A percentile compares a stretch with the other conserved stretches of the same genome.
Conservation (phyloP, 2,888 invertebrate species). For the Platycheirus rosarum region DNA sequence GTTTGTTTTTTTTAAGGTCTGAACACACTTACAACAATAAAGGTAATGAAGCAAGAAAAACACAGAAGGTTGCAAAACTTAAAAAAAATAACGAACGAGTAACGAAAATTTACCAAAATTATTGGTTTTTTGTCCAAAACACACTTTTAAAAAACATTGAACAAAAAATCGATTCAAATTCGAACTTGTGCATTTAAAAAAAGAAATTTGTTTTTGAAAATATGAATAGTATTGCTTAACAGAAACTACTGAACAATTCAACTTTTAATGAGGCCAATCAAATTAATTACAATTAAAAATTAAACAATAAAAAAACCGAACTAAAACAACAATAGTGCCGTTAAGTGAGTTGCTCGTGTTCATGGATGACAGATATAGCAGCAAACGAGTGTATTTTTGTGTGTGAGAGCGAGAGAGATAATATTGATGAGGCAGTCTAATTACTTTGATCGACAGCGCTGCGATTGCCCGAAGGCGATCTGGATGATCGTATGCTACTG, state of each 20-base stretch:
- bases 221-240: neutral
- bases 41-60: constrained; percentile 54
- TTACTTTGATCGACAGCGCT: constrained; percentile 80
- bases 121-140: constrained; percentile 20
- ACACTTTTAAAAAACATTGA: constrained; percentile 42
- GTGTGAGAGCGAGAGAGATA: constrained; percentile 34
- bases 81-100: constrained; percentile 11
- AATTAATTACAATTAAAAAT: constrained; percentile 21
- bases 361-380: constrained; percentile 9
- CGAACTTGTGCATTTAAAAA: constrained; percentile 48
- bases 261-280: constrained; percentile 25
- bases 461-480: constrained; percentile 80
- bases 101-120: constrained; percentile 5
- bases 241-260: constrained; percentile 15
- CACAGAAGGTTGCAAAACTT: constrained; percentile 28
- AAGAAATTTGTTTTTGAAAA: constrained; percentile 13
- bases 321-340: constrained; percentile 40
- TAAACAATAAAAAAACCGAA: constrained; percentile 20
- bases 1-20: constrained; percentile 19
- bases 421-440: constrained; percentile 67
- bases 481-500: constrained; percentile 78
- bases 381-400: constrained; percentile 14
- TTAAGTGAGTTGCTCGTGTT: constrained; percentile 37
- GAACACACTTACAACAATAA: constrained; percentile 44
- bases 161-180: constrained; percentile 21